phyloP scores from a whole-genome alignment of 1,140 invertebrate species.

The Pseudomyrmex gracilis region DNA sequence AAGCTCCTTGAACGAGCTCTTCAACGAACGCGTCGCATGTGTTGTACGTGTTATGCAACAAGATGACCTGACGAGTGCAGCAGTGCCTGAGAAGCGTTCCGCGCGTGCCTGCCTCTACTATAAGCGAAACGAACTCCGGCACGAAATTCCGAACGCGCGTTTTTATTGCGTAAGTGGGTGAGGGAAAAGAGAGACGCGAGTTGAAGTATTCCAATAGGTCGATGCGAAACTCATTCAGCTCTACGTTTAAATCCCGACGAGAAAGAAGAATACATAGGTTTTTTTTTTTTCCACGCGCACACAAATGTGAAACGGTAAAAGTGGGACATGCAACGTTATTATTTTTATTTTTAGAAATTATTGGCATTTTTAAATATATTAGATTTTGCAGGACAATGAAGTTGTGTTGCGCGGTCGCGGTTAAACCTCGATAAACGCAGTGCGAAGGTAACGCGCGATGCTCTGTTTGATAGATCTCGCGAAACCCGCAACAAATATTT shows the following conservation, averaged over 20 bases:
- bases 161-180: slow-evolving; percentile 26
- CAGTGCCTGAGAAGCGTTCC: slow-evolving; percentile 63
- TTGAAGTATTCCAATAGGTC: slow-evolving; percentile 23
- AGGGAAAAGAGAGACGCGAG: not conserved
- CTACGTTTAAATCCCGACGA: slow-evolving; percentile 22
- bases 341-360: not conserved
- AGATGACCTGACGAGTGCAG: slow-evolving; percentile 6
- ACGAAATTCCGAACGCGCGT: slow-evolving; percentile 62
- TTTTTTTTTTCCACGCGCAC: not conserved
- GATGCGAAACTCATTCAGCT: slow-evolving; percentile 3
- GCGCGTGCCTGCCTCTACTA: slow-evolving; percentile 54
- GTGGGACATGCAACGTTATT: not conserved
- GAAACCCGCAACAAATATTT: slow-evolving; percentile 11
- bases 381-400: not conserved
- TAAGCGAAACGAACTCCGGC: slow-evolving; percentile 33
- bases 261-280: not conserved
- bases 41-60: not conserved
- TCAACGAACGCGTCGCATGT: slow-evolving; percentile 20
- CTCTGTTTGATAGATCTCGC: not conserved
- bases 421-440: not conserved
- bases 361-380: not conserved
- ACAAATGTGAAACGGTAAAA: not conserved
- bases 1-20: too few species aligned
- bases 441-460: not conserved
- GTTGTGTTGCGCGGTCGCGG: not conserved